Percentiles rank a stretch among this genome's conserved stretches.
phyloP scores from a whole-genome alignment of 2,888 invertebrate species.

The Synergus gifuensis region DNA sequence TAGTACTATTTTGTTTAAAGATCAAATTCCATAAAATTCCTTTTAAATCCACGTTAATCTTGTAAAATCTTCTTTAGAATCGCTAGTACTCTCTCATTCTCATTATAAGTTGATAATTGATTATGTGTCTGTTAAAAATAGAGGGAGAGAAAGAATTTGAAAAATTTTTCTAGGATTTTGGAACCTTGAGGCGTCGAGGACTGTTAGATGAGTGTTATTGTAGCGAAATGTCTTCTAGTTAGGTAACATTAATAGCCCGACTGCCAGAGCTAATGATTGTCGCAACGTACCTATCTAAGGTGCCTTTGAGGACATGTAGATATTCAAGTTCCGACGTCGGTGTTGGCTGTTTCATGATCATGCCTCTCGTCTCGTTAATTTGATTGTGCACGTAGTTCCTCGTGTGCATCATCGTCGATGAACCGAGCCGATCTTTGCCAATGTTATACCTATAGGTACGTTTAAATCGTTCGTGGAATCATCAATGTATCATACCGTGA shows the following conservation, averaged over 20 bases:
- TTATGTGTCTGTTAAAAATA: not conserved
- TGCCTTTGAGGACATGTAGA: slow-evolving; percentile 64
- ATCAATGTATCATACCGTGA: not conserved
- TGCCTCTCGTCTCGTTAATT: slow-evolving; percentile 54
- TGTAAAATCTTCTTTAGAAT: slow-evolving; percentile 14
- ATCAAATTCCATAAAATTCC: too few relatives aligned
- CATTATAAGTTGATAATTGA: not conserved
- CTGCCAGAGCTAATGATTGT: slow-evolving; percentile 66
- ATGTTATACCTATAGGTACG: slow-evolving; percentile 43
- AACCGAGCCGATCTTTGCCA: slow-evolving; percentile 55
- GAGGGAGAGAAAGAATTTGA: not conserved
- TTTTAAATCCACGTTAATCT: too few relatives aligned
- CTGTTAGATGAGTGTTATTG: slow-evolving; percentile 11
- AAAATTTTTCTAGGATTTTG: slow-evolving; percentile 13
- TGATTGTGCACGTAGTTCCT: slow-evolving; percentile 47
- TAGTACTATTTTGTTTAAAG: slow-evolving; percentile 44
- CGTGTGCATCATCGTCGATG: slow-evolving; percentile 47
- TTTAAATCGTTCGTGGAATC: not conserved
- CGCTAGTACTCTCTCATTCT: not conserved
- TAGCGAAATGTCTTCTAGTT: slow-evolving; percentile 47
- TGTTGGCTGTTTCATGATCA: slow-evolving; percentile 52
- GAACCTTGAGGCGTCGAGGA: slow-evolving; percentile 21
- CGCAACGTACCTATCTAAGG: slow-evolving; percentile 65
- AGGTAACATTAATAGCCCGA: slow-evolving; percentile 63
- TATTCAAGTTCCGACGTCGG: slow-evolving; percentile 46